Conservation (phyloP, 2,888 invertebrate species). For the Artemia sinica region DNA sequence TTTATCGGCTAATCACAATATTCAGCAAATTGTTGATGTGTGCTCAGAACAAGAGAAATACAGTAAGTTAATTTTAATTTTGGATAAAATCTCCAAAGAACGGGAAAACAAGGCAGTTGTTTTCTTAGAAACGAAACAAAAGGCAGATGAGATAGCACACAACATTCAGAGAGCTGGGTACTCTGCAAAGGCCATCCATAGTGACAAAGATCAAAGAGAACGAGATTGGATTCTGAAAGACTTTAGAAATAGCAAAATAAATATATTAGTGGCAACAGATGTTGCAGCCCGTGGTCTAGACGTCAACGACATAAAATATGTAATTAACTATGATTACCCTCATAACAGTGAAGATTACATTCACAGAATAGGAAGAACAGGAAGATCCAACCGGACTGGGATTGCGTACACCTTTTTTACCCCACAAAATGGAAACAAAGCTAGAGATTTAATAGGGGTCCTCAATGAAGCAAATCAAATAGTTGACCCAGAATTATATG, state of each 20-base stretch:
- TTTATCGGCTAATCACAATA: no score
- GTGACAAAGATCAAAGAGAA: conserved; percentile 87
- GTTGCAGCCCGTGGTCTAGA: conserved; percentile 77
- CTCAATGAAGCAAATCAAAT: conserved; percentile 48
- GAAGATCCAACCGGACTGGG: conserved; percentile 44
- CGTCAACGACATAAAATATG: conserved; percentile 53
- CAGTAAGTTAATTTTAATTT: no score
- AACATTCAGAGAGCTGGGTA: conserved; percentile 33
- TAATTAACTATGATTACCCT: conserved; percentile 55
- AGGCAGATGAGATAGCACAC: no score
- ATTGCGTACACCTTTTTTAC: conserved; percentile 56
- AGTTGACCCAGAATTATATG: conserved; percentile 67
- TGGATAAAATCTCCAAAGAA: no score
- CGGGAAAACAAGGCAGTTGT: no score
- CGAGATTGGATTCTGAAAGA: conserved; percentile 70
- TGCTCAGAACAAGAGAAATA: no score
- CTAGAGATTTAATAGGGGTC: conserved; percentile 45
- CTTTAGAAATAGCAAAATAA: conserved; percentile 62
- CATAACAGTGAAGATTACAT: conserved; percentile 53
- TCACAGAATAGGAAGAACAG: conserved; percentile 52
- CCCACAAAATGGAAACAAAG: conserved; percentile 44
- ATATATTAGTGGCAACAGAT: conserved; percentile 83
- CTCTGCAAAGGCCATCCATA: conserved; percentile 75
- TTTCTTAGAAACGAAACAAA: no score
- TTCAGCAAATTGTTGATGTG: no score